These are phyloP conservation scores for Anguilla obscura DNA, from an alignment of 2,797 vertebrate genomes.

Conservation along the genomic window DNA sequence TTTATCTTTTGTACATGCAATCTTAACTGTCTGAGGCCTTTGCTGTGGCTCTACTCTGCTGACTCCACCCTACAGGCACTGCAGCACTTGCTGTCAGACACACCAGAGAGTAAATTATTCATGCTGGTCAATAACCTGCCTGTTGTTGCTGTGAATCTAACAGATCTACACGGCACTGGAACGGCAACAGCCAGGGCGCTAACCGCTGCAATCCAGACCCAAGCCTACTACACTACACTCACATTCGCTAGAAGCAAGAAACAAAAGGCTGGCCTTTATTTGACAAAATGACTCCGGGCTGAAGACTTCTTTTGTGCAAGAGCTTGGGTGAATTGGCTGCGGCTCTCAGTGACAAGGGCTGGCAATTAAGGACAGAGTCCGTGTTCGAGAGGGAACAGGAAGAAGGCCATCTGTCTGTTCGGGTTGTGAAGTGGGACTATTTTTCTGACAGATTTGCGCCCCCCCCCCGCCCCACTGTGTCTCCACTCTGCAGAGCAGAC, in stretches of 20 bases:
- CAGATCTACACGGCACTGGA: not conserved
- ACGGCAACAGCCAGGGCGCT: not conserved
- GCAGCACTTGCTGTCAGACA: slow-evolving; percentile 2
- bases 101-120: slow-evolving; percentile 23
- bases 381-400: not conserved
- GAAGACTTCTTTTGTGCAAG: not conserved
- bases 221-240: not conserved
- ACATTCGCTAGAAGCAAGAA: too few relatives aligned
- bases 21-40: not conserved
- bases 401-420: not conserved
- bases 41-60: not conserved
- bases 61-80: not conserved
- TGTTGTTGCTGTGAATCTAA: not conserved
- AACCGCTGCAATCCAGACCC: not conserved
- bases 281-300: not conserved
- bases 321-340: not conserved
- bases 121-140: slow-evolving; percentile 19
- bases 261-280: not conserved
- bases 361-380: not conserved
- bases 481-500: not conserved
- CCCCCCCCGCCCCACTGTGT: not conserved
- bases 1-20: not conserved
- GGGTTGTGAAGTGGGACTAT: not conserved
- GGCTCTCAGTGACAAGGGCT: not conserved
- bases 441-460: not conserved